Base-by-base conservation (phyloP, 2,113 vertebrate genomes). In the Campylomormyrus tamandua region DNA sequence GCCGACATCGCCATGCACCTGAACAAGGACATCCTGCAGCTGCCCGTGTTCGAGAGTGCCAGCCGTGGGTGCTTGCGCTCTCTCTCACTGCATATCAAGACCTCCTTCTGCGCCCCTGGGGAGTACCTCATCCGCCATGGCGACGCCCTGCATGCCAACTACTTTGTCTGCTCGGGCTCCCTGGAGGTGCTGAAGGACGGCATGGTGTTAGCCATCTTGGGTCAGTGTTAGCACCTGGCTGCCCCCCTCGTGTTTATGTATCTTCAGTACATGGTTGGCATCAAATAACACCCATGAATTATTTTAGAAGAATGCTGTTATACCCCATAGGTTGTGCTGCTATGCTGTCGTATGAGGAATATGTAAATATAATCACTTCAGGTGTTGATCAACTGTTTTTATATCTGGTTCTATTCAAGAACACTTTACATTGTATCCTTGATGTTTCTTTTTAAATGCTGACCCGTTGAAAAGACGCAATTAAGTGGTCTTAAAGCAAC, bases 1-100 rank as follows among this genome's bases (percentile, higher is more conserved):
- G 98, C 98, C 0, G 98, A 99, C 45, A 97, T 99, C 58, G 97
- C 98, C 90, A 98, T 99, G 98, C 97, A 99, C 91, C 96, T 99
- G 90, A 97, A 99, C 95, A 98, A 98, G 94, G 98, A 99, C 95
- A 99, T 99, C 94, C 94, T 99, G 94, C 98, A 98, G 95, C 96
- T 99, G 91, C 95, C 98, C 0, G 92, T 99, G 87, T 99, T 99
- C 3, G 96, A 97, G 93, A 95, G 95, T 0, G 98, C 98, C 21
- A 98, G 98, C 93, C 96, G 97, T 90, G 98, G 98, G 90, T 99
- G 98, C 92, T 94, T 99, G 87, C 97, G 98, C 74, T 98, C 98
- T 49, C 96, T 99, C 90, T 99, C 98, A 0, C 95, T 99, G 89
- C 97, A 98, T 94, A 97, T 99, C 94, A 99, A 99, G 94, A 97